These are phyloP conservation scores for Oreochromis niloticus DNA, from an alignment of 2,113 vertebrate genomes.

Conservation along the genomic window DNA sequence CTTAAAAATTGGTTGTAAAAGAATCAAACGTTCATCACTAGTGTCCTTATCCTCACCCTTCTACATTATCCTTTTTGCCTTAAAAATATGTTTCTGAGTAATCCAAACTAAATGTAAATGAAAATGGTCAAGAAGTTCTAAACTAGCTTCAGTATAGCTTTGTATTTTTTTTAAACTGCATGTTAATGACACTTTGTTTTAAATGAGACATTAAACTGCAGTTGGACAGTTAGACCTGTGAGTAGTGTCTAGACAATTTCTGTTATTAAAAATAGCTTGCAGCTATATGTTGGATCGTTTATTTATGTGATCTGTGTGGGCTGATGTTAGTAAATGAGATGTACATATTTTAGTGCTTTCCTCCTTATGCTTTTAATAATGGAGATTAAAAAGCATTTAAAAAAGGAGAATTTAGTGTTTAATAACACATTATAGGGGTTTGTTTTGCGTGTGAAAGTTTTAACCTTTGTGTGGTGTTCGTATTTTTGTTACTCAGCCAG, in stretches of 20 bases:
- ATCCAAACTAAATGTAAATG: rapidly evolving
- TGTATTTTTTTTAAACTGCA: neutral
- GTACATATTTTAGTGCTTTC: rapidly evolving
- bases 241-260: neutral
- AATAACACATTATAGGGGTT: rapidly evolving
- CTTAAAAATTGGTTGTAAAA: neutral
- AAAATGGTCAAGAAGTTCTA: rapidly evolving
- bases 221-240: rapidly evolving
- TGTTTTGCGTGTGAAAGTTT: rapidly evolving
- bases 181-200: neutral
- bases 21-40: rapidly evolving
- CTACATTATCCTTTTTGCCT: rapidly evolving
- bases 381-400: rapidly evolving
- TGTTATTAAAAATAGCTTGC: neutral
- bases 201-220: rapidly evolving
- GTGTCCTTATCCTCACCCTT: neutral
- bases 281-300: neutral
- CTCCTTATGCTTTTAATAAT: neutral
- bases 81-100: neutral
- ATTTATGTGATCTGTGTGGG: rapidly evolving
- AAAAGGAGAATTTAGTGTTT: rapidly evolving
- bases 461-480: too few relatives aligned
- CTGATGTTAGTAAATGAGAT: rapidly evolving
- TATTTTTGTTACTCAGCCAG: too few relatives aligned
- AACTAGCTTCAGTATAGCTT: neutral